Conservation (phyloP, 2,888 invertebrate genomes). For the Arrhopalites spinosus region DNA sequence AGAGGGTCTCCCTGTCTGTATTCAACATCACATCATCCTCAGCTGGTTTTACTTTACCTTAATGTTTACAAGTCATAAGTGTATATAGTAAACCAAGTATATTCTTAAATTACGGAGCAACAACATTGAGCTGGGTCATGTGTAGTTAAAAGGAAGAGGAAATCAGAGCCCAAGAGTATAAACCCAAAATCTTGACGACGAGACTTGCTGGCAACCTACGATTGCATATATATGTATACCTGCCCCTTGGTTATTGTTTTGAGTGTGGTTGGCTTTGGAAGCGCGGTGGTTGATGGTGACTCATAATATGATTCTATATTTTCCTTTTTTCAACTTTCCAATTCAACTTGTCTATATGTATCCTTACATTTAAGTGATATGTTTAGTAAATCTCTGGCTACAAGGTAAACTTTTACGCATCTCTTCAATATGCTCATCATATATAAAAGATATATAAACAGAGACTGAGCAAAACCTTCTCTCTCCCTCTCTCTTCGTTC, state of each 20-base stretch:
- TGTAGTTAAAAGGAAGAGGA: slow-evolving; percentile 7
- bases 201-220: slow-evolving; percentile 23
- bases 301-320: no score
- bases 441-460: no score
- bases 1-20: no score
- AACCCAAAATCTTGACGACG: slow-evolving; percentile 21
- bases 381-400: no score
- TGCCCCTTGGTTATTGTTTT: background rate
- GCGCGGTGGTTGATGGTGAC: no score
- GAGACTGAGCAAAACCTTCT: no score
- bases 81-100: background rate
- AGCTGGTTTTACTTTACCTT: background rate
- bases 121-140: slow-evolving; percentile 5
- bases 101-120: background rate
- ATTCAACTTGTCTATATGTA: no score
- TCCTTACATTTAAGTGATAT: no score
- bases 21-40: background rate
- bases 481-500: no score
- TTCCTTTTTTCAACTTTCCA: no score
- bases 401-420: no score
- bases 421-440: no score
- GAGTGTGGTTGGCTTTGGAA: background rate
- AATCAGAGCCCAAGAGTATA: slow-evolving; percentile 15
- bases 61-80: background rate
- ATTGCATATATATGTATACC: background rate